A percentile compares a stretch with the other conserved stretches of the same genome.
These are phyloP conservation scores for Pomacea canaliculata DNA, from an alignment of 2,888 invertebrate genomes.

Conservation along the genomic window DNA sequence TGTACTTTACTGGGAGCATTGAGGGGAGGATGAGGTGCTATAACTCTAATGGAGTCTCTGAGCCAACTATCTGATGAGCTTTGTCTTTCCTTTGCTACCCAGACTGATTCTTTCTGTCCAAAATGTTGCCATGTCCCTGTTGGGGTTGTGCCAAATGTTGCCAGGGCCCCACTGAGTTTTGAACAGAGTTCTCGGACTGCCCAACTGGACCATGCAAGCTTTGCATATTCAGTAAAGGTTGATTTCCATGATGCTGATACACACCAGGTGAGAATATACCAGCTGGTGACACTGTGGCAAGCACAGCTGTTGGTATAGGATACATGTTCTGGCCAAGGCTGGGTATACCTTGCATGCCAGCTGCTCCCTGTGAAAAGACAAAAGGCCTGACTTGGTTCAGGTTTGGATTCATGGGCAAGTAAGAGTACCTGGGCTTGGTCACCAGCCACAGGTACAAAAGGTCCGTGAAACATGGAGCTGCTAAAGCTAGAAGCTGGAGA, in stretches of 20 bases:
- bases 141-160: background rate
- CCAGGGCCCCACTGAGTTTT: background rate
- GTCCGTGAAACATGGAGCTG: slow-evolving; percentile 9
- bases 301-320: slow-evolving; percentile 4
- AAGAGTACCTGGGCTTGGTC: no score
- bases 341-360: slow-evolving; percentile 5
- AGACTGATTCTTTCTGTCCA: background rate
- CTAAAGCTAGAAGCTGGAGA: slow-evolving; percentile 13
- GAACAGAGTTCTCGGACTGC: background rate
- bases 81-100: background rate
- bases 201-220: background rate
- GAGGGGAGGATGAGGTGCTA: slow-evolving; percentile 4
- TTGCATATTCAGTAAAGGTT: slow-evolving; percentile 17
- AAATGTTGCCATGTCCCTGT: background rate
- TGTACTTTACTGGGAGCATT: background rate
- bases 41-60: background rate
- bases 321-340: background rate
- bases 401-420: no score
- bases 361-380: slow-evolving; percentile 1
- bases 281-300: slow-evolving; percentile 12
- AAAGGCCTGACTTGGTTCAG: background rate
- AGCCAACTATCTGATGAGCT: background rate
- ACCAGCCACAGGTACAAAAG: background rate
- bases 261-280: slow-evolving; percentile 9
- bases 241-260: slow-evolving; percentile 11